Conservation (phyloP, 1,140 invertebrate genomes). For the Drosophila suzukii region DNA sequence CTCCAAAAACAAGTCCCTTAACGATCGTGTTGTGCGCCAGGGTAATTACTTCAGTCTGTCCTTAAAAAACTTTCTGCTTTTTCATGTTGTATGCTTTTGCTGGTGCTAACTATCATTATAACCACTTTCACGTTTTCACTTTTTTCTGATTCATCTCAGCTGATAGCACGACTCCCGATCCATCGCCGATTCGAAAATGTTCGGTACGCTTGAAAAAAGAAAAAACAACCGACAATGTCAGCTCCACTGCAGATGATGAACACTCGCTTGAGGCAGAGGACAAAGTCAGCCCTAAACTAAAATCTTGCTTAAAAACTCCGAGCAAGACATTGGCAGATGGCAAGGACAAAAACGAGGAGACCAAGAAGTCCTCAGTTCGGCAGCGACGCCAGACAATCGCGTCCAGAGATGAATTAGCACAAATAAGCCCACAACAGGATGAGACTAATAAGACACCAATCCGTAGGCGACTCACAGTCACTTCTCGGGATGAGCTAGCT, state of each 20-base stretch:
- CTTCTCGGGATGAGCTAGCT: neutral
- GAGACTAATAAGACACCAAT: neutral
- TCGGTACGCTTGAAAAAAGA: neutral
- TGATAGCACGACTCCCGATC: neutral
- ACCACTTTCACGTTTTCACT: neutral
- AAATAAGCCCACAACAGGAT: neutral
- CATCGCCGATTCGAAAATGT: neutral
- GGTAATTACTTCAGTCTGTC: neutral
- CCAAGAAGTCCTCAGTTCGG: neutral
- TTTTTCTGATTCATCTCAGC: conserved; percentile 1
- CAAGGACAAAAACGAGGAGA: neutral
- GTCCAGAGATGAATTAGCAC: neutral
- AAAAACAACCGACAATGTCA: neutral
- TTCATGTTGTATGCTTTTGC: no score
- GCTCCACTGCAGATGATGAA: neutral
- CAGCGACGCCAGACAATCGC: neutral
- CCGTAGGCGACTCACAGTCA: neutral
- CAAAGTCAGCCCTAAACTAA: neutral
- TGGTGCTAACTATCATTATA: neutral
- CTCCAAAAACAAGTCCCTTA: neutral
- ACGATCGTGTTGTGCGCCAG: neutral
- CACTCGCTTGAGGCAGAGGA: no score
- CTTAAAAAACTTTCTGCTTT: no score
- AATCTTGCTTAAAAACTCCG: neutral
- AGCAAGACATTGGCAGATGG: no score